A percentile compares a stretch with the other conserved stretches of the same genome.
These are phyloP conservation scores for Calliphora vomitoria DNA, from an alignment of 2,888 invertebrate genomes.

Conservation along the genomic window DNA sequence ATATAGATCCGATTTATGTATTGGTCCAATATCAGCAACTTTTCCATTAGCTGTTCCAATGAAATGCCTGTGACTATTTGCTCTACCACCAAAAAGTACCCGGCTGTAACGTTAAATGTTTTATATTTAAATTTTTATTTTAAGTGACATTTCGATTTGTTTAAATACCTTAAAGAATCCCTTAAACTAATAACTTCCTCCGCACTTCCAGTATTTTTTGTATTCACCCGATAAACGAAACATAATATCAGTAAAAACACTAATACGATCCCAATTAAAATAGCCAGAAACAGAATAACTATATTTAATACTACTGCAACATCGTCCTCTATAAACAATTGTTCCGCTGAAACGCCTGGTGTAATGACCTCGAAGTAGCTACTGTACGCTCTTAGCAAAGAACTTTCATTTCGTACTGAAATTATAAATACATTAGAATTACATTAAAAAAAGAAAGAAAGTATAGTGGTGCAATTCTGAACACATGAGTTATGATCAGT, in stretches of 20 bases:
- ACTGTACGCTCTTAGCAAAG: slow-evolving; percentile 89
- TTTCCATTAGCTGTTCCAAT: slow-evolving; percentile 87
- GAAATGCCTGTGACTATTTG: slow-evolving; percentile 87
- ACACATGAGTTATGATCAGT: too few relatives aligned
- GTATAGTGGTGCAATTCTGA: not conserved
- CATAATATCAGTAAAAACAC: slow-evolving; percentile 88
- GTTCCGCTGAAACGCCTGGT: slow-evolving; percentile 87
- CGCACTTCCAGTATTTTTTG: slow-evolving; percentile 87
- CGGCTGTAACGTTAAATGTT: slow-evolving; percentile 77
- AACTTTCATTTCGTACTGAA: slow-evolving; percentile 81
- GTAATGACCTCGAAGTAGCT: slow-evolving; percentile 90
- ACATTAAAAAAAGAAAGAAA: not conserved
- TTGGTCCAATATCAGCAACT: slow-evolving; percentile 93
- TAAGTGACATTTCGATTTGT: slow-evolving; percentile 68
- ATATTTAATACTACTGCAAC: slow-evolving; percentile 86
- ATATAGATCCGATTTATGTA: slow-evolving; percentile 90
- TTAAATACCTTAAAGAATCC: slow-evolving; percentile 87
- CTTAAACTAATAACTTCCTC: slow-evolving; percentile 89
- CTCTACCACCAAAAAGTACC: slow-evolving; percentile 83
- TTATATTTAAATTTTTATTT: slow-evolving; percentile 29
- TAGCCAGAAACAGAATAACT: slow-evolving; percentile 89
- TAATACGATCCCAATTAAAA: slow-evolving; percentile 87
- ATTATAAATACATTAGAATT: not conserved
- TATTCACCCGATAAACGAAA: slow-evolving; percentile 88
- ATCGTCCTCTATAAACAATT: slow-evolving; percentile 84